Evolutionary conservation across 2,797 vertebrate species (phyloP).

Genomic region (Typhlichthys subterraneus): DNA sequence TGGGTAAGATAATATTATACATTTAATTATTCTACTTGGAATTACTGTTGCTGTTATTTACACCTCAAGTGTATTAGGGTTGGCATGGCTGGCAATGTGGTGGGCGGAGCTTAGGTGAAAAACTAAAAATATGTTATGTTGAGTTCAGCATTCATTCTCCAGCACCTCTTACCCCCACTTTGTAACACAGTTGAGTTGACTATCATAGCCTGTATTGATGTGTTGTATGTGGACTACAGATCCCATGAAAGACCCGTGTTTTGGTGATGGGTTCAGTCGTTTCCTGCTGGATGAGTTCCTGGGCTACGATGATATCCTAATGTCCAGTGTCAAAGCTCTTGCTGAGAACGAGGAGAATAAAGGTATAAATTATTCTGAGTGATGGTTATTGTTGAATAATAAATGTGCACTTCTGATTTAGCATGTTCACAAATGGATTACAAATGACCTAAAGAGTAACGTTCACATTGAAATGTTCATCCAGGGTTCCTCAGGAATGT

Average conservation of each 20-base stretch:
- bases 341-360: constrained; percentile 97
- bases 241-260: constrained; percentile 82
- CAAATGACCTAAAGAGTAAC: background rate
- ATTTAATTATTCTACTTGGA: background rate
- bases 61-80: no score
- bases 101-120: no score
- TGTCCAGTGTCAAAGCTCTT: constrained; percentile 97
- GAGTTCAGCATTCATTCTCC: background rate
- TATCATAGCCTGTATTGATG: background rate
- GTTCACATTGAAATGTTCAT: constrained; percentile 11
- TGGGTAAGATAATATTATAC: constrained; percentile 79
- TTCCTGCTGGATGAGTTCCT: constrained; percentile 94
- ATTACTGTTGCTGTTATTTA: no score
- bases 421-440: background rate
- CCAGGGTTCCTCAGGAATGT: constrained; percentile 95
- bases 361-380: constrained; percentile 69
- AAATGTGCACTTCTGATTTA: background rate
- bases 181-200: background rate
- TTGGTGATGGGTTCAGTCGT: constrained; percentile 95
- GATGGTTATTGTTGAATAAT: background rate
- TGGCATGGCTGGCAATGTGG: no score
- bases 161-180: background rate
- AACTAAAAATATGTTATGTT: no score
- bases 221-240: constrained; percentile 32
- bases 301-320: constrained; percentile 96